These are phyloP conservation scores for Myrmophylax atrothorax DNA, from an alignment of 2,113 vertebrate genomes.

Conservation along the genomic window DNA sequence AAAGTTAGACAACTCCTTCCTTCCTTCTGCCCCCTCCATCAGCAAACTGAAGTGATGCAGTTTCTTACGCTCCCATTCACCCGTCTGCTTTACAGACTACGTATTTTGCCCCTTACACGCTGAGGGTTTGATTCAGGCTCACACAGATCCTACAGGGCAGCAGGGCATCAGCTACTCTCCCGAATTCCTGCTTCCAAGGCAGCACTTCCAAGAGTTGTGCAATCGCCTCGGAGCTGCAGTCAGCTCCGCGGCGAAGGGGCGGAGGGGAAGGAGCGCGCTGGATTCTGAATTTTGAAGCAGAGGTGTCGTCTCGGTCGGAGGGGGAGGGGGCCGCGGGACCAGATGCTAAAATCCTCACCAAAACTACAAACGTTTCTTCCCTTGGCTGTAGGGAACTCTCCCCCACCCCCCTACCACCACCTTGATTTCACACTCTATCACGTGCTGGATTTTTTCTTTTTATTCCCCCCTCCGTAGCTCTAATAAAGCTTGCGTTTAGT, in stretches of 20 bases:
- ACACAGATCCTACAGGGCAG: neutral
- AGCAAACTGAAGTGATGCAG: neutral
- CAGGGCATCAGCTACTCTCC: neutral
- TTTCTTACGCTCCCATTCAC: neutral
- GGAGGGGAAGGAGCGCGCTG: neutral
- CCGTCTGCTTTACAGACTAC: neutral
- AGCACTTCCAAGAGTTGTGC: neutral
- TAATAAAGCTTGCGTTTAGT: neutral
- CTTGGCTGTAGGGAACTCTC: neutral
- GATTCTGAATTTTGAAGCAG: neutral
- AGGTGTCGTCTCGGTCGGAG: neutral
- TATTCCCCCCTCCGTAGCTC: neutral
- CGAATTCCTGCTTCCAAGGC: neutral
- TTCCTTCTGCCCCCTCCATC: neutral
- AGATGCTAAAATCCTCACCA: conserved; percentile 11
- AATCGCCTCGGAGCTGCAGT: neutral
- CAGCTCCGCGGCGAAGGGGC: neutral
- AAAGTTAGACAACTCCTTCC: neutral
- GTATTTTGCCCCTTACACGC: neutral
- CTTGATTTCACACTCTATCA: conserved; percentile 52
- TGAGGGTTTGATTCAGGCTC: neutral
- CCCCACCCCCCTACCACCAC: neutral
- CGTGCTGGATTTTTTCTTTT: conserved; percentile 9
- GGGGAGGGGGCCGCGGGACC: neutral
- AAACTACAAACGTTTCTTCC: neutral